phyloP scores from a whole-genome alignment of 2,888 invertebrate species.

The Tuberolachnus salignus region DNA sequence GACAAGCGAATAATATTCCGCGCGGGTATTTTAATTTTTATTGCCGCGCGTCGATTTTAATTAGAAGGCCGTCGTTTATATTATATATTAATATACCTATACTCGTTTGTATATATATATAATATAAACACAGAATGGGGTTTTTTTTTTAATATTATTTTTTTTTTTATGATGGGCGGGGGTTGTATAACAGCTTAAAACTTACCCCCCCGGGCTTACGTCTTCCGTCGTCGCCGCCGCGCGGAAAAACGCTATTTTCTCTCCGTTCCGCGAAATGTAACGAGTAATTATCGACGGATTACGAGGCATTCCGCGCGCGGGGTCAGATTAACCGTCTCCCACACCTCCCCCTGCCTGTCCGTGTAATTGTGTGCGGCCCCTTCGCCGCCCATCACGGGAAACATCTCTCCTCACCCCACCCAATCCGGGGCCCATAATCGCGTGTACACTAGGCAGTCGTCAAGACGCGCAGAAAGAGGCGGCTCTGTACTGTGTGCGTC shows the following conservation, averaged over 20 bases:
- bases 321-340: constrained; percentile 47
- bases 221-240: neutral
- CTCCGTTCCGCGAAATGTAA: constrained; percentile 49
- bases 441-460: constrained; percentile 59
- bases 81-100: neutral
- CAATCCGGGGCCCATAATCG: too few relatives aligned
- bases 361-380: too few relatives aligned
- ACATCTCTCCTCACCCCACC: too few relatives aligned
- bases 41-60: constrained; percentile 22
- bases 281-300: constrained; percentile 56
- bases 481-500: neutral
- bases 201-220: neutral
- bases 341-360: too few relatives aligned
- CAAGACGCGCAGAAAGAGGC: constrained; percentile 23
- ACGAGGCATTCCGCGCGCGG: constrained; percentile 13
- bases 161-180: too few relatives aligned
- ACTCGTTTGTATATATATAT: neutral
- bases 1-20: too few relatives aligned
- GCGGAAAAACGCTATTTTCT: constrained; percentile 42
- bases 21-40: neutral
- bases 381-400: too few relatives aligned
- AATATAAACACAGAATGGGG: neutral
- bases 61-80: constrained; percentile 17
- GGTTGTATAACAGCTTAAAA: constrained; percentile 25
- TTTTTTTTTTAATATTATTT: too few relatives aligned